A percentile compares a stretch with the other conserved stretches of the same genome.
These are phyloP conservation scores for Boleophthalmus pectinirostris DNA, from an alignment of 2,113 vertebrate species.

Conservation along the genomic window DNA sequence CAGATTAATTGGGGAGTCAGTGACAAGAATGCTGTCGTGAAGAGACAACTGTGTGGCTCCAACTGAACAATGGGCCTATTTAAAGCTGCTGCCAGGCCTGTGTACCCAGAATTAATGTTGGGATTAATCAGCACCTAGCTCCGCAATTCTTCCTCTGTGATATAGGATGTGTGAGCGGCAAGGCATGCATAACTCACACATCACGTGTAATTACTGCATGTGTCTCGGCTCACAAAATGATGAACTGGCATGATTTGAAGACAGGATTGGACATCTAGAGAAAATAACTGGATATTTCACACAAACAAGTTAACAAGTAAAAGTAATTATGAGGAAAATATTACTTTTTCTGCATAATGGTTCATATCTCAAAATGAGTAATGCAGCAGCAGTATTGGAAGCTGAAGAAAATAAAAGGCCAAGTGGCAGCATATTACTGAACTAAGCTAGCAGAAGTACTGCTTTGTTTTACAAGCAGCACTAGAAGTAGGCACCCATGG, in stretches of 20 bases:
- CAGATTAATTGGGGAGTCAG: constrained; percentile 46
- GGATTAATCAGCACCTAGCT: constrained; percentile 65
- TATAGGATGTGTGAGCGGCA: constrained; percentile 38
- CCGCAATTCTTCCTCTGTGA: constrained; percentile 60
- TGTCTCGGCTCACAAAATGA: constrained; percentile 26
- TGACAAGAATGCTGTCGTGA: constrained; percentile 33
- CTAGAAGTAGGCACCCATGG: too few relatives aligned
- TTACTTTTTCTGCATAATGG: neutral
- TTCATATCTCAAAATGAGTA: neutral
- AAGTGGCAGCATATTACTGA: too few relatives aligned
- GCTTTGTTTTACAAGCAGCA: too few relatives aligned
- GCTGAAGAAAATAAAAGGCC: too few relatives aligned
- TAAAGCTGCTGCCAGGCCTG: constrained; percentile 62
- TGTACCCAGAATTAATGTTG: constrained; percentile 63
- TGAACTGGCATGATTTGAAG: constrained; percentile 2
- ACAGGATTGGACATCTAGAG: neutral
- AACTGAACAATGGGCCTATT: constrained; percentile 66
- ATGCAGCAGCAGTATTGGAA: neutral
- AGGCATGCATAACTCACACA: constrained; percentile 48
- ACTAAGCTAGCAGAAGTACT: too few relatives aligned
- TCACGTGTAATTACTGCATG: constrained; percentile 47
- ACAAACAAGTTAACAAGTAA: neutral
- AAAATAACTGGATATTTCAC: neutral
- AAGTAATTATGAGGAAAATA: neutral
- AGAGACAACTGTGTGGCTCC: constrained; percentile 39